Evolutionary conservation across 2,888 invertebrate genomes (phyloP).

Genomic region (Eristalinus aeneus): DNA sequence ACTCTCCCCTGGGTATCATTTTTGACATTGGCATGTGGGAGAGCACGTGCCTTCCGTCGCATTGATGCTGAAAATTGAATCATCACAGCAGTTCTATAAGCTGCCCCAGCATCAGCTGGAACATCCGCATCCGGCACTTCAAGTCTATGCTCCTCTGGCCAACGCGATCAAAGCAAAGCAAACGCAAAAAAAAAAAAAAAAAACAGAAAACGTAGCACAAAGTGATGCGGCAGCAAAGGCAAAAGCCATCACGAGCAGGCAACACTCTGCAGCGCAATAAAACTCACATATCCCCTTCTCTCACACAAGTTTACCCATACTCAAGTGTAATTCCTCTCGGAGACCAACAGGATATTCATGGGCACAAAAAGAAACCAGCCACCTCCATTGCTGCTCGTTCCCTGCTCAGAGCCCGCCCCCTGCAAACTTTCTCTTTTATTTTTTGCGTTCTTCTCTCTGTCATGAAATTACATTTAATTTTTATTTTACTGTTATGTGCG

Average conservation of each 20-base stretch:
- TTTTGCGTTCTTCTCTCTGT: neutral
- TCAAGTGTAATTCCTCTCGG: conserved; percentile 24
- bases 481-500: conserved; percentile 48
- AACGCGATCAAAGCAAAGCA: no score
- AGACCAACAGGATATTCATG: conserved; percentile 18
- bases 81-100: neutral
- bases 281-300: neutral
- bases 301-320: conserved; percentile 1
- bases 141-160: neutral
- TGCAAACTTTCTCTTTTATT: neutral
- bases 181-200: neutral
- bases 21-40: neutral
- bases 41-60: neutral
- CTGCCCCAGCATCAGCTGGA: neutral
- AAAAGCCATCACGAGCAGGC: neutral
- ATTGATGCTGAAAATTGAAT: conserved; percentile 2
- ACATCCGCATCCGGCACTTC: neutral
- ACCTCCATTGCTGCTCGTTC: neutral
- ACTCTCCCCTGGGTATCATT: neutral
- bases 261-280: neutral
- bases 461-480: conserved; percentile 43
- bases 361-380: conserved; percentile 1
- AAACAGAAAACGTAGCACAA: neutral
- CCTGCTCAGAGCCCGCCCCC: neutral
- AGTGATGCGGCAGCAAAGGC: neutral